Conservation (phyloP, 2,797 vertebrate genomes). For the Halcyon leucocephala region DNA sequence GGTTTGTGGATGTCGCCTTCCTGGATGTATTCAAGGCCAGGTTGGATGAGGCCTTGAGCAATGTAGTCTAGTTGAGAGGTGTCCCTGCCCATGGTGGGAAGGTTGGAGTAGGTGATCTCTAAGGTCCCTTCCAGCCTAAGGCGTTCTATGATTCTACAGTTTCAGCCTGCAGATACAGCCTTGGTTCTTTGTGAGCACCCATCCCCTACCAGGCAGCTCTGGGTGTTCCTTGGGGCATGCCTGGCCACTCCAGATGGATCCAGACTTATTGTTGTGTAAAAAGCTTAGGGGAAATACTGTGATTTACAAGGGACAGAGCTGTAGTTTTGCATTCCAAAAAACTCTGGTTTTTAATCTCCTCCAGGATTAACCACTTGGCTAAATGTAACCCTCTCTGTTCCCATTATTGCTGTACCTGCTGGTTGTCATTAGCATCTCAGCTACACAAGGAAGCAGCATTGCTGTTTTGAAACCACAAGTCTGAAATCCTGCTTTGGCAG, state of each 20-base stretch:
- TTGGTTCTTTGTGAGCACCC: accelerated
- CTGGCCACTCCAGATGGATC: background rate
- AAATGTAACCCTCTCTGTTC: background rate
- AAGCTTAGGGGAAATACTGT: background rate
- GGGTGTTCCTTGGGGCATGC: background rate
- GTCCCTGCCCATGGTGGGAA: too few relatives aligned
- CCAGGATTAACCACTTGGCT: background rate
- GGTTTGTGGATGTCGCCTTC: too few relatives aligned
- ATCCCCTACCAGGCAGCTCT: background rate
- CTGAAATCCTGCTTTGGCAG: too few relatives aligned
- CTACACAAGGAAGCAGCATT: background rate
- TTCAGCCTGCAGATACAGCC: background rate
- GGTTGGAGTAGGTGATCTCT: too few relatives aligned
- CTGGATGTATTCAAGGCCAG: too few relatives aligned
- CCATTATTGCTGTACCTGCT: background rate
- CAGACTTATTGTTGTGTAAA: background rate
- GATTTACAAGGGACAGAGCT: background rate
- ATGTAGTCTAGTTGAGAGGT: too few relatives aligned
- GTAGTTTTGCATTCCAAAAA: background rate
- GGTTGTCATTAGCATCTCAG: background rate
- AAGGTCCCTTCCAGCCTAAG: too few relatives aligned
- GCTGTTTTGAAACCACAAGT: background rate
- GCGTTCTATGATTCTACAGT: too few relatives aligned
- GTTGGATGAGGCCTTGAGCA: too few relatives aligned
- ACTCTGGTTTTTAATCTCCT: background rate